Conservation (phyloP, 1,140 invertebrate genomes). For the Phortica variegata region DNA sequence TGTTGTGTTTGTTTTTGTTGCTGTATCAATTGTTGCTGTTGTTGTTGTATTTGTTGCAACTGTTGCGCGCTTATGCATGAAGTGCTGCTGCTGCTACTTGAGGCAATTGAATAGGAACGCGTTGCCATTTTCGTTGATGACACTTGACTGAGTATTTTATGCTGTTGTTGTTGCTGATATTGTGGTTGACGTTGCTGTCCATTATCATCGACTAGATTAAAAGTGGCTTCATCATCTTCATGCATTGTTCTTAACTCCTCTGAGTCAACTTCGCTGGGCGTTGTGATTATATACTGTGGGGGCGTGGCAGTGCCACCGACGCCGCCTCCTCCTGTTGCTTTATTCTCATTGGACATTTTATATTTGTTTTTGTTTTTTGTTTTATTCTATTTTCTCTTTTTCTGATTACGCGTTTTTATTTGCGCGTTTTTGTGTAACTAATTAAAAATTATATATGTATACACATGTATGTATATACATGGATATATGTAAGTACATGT, state of each 20-base stretch:
- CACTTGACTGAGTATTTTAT: conserved; percentile 12
- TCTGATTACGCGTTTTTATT: too few species aligned
- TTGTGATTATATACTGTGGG: conserved; percentile 54
- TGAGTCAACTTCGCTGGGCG: conserved; percentile 49
- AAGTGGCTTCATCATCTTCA: conserved; percentile 28
- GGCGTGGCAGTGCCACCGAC: conserved; percentile 18
- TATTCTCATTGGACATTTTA: conserved; percentile 20
- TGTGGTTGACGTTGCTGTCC: conserved; percentile 12
- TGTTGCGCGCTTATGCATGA: not conserved
- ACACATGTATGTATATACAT: too few species aligned
- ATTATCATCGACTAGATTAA: conserved; percentile 12
- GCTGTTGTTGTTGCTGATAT: conserved; percentile 5
- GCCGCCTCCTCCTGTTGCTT: not conserved
- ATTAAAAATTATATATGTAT: too few species aligned
- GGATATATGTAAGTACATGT: too few species aligned
- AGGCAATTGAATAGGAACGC: conserved; percentile 42
- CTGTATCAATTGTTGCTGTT: conserved; percentile 6
- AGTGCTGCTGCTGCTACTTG: conserved; percentile 24
- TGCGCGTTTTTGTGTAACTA: too few species aligned
- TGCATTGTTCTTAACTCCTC: conserved; percentile 43
- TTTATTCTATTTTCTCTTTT: too few species aligned
- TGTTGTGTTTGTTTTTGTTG: conserved; percentile 23
- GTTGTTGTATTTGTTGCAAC: conserved; percentile 12
- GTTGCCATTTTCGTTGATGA: conserved; percentile 40
- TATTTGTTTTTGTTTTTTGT: not conserved